Evolutionary conservation across 2,113 vertebrate genomes (phyloP).

Genomic region (Azemiops feae): DNA sequence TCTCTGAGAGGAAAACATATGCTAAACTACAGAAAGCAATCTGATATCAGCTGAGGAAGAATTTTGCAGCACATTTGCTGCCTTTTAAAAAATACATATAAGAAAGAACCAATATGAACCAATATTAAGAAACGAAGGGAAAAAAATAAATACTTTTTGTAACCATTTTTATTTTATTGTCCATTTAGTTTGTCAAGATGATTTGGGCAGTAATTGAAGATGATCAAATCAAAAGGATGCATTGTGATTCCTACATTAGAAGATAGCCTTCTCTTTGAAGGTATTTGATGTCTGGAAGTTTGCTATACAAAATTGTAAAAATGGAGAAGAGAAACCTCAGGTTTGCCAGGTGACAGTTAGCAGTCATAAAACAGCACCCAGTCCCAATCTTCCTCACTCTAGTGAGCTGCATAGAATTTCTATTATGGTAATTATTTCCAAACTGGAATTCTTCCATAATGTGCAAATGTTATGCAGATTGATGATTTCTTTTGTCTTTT

Average conservation of each 20-base stretch:
- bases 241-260: not conserved
- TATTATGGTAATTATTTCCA: not conserved
- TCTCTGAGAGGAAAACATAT: slow-evolving; percentile 8
- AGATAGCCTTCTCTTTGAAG: not conserved
- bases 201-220: not conserved
- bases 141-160: not conserved
- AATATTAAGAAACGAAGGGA: not conserved
- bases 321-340: not conserved
- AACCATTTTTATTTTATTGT: not conserved
- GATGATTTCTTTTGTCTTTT: not conserved
- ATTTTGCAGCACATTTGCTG: slow-evolving; percentile 11
- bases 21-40: slow-evolving; percentile 37
- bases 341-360: not conserved
- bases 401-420: not conserved
- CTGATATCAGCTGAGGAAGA: slow-evolving; percentile 28
- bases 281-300: not conserved
- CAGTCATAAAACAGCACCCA: not conserved
- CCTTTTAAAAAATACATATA: slow-evolving; percentile 7
- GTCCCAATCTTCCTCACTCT: not conserved
- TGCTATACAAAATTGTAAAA: not conserved
- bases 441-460: not conserved
- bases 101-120: slow-evolving; percentile 22
- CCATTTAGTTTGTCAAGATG: not conserved
- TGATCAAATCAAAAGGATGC: not conserved
- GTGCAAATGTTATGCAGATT: not conserved